Conservation (phyloP, 2,797 vertebrate genomes). For the Sebastolobus altivelis region DNA sequence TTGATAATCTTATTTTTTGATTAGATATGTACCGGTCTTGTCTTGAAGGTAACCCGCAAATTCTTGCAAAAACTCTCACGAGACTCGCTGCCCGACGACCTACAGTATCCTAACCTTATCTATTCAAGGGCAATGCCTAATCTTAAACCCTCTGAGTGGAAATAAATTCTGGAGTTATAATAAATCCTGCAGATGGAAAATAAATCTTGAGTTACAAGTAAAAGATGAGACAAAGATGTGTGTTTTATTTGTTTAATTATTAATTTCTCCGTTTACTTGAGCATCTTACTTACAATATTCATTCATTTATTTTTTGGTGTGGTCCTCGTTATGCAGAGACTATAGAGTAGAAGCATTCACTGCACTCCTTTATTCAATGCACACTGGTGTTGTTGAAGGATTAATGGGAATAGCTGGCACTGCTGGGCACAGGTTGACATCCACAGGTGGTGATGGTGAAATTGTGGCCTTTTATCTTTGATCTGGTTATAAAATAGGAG, state of each 20-base stretch:
- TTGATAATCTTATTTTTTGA: not conserved
- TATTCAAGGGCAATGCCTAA: too few species aligned
- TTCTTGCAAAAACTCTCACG: too few species aligned
- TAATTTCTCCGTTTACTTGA: not conserved
- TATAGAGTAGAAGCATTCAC: not conserved
- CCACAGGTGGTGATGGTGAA: constrained; percentile 39
- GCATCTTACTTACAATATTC: not conserved
- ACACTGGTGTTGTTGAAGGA: constrained; percentile 52
- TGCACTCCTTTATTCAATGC: not conserved
- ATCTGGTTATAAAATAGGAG: constrained; percentile 9
- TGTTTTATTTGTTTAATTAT: not conserved
- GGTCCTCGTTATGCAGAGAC: not conserved
- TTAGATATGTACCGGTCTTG: not conserved
- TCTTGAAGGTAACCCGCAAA: too few species aligned
- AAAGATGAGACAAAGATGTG: not conserved
- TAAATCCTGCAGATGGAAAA: not conserved
- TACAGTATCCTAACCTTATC: too few species aligned
- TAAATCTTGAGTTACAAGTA: not conserved
- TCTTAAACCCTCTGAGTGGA: too few species aligned
- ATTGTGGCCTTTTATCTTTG: constrained; percentile 9
- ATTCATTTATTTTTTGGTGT: constrained; percentile 1
- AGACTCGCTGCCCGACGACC: too few species aligned
- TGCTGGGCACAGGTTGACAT: constrained; percentile 44
- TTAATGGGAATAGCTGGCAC: constrained; percentile 56
- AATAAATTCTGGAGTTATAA: not conserved